A percentile compares a stretch with the other conserved stretches of the same genome.
These are phyloP conservation scores for Dicerorhinus sumatrensis DNA, from an alignment of 2,113 vertebrate genomes.

Conservation along the genomic window DNA sequence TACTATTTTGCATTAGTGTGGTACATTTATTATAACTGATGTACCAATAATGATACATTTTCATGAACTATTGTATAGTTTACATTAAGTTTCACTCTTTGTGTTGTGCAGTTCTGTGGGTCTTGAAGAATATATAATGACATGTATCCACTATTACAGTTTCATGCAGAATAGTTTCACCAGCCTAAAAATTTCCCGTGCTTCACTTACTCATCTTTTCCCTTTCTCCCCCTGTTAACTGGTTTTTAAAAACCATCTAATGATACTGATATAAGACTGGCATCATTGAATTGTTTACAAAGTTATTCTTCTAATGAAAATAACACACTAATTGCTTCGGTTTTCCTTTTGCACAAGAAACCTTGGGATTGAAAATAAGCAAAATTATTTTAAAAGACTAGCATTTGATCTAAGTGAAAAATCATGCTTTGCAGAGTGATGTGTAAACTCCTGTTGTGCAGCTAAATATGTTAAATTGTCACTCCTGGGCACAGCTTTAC, in stretches of 20 bases:
- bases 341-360: background rate
- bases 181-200: background rate
- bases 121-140: background rate
- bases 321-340: background rate
- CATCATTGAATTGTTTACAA: background rate
- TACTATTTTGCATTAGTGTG: background rate
- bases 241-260: background rate
- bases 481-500: background rate
- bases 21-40: background rate
- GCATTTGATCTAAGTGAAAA: conserved; percentile 3
- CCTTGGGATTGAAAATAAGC: background rate
- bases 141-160: background rate
- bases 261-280: background rate
- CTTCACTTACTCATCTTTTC: background rate
- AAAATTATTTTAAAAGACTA: background rate
- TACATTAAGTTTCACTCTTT: background rate
- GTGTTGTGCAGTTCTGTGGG: background rate
- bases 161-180: background rate
- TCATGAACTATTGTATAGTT: background rate
- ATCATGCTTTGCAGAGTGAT: background rate
- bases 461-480: background rate
- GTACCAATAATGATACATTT: background rate
- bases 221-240: background rate
- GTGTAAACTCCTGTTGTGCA: background rate
- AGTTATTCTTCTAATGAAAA: background rate